These are phyloP conservation scores for Drosophila kuntzei DNA, from an alignment of 2,888 invertebrate species.

Conservation along the genomic window DNA sequence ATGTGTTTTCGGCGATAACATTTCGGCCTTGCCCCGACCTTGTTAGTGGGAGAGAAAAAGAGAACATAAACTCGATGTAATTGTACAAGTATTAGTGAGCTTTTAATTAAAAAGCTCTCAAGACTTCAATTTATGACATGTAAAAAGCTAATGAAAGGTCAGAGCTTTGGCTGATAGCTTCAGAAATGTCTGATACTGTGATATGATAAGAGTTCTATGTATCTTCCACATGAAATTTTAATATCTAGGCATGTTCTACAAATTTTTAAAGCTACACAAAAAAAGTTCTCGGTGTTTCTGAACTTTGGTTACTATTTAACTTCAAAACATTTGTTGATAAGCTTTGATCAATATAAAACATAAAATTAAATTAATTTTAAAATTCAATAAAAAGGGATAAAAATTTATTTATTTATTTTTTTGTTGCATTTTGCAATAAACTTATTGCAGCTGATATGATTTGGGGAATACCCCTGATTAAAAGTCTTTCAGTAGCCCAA, in stretches of 20 bases:
- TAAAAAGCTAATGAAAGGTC: background rate
- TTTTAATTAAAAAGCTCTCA: slow-evolving; percentile 2
- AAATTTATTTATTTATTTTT: no score
- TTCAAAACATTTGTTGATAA: no score
- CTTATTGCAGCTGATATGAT: no score
- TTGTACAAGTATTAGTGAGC: background rate
- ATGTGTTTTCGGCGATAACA: slow-evolving; percentile 24
- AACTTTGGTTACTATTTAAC: no score
- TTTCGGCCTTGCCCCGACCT: slow-evolving; percentile 42
- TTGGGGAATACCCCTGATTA: background rate
- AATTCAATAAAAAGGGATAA: no score
- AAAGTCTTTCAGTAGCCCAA: no score
- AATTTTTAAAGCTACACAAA: no score
- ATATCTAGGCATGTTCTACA: background rate
- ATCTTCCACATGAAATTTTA: background rate
- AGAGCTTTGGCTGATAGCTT: background rate
- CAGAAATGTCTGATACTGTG: background rate
- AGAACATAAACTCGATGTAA: background rate
- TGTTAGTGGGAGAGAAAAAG: slow-evolving; percentile 8
- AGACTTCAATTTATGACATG: background rate
- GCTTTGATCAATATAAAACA: no score
- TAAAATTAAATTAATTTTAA: background rate
- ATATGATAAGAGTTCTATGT: background rate
- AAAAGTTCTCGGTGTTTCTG: no score
- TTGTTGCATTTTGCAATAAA: no score